phyloP scores from a whole-genome alignment of 2,888 invertebrate genomes.

The Zygaena filipendulae region DNA sequence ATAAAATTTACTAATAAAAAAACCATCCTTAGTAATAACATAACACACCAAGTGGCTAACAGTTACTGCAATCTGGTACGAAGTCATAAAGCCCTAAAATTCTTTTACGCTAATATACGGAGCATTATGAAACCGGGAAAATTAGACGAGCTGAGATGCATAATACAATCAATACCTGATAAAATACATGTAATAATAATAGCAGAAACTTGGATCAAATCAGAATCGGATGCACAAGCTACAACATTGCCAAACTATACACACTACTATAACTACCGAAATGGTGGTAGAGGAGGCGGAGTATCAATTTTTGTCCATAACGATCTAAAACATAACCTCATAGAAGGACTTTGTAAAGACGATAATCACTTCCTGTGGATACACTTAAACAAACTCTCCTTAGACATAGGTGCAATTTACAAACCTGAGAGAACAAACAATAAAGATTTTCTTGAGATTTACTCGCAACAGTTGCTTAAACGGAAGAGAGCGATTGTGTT shows the following conservation, averaged over 20 bases:
- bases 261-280: conserved; percentile 2
- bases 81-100: conserved; percentile 1
- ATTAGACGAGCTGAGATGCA: conserved; percentile 6
- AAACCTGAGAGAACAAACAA: conserved; percentile 7
- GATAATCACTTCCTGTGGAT: conserved; percentile 9
- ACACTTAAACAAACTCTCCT: conserved; percentile 3
- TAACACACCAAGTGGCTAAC: not conserved
- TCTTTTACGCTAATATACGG: conserved; percentile 4
- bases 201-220: conserved; percentile 9
- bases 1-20: not conserved
- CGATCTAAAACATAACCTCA: conserved; percentile 1
- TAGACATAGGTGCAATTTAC: conserved; percentile 11
- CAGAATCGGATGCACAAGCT: conserved; percentile 4
- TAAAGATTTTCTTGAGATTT: conserved; percentile 5
- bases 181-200: conserved; percentile 3
- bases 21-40: not conserved
- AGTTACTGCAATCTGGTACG: not conserved
- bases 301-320: conserved; percentile 7
- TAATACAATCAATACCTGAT: not conserved
- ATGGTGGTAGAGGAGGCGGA: conserved; percentile 2
- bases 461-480: conserved; percentile 1
- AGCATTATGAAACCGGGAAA: conserved; percentile 6
- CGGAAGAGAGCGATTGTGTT: conserved; percentile 7
- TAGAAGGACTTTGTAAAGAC: not conserved
- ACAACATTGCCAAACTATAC: conserved; percentile 3